Evolutionary conservation across 2,888 invertebrate species (phyloP).

Genomic region (Drosophila cyrtoloma): DNA sequence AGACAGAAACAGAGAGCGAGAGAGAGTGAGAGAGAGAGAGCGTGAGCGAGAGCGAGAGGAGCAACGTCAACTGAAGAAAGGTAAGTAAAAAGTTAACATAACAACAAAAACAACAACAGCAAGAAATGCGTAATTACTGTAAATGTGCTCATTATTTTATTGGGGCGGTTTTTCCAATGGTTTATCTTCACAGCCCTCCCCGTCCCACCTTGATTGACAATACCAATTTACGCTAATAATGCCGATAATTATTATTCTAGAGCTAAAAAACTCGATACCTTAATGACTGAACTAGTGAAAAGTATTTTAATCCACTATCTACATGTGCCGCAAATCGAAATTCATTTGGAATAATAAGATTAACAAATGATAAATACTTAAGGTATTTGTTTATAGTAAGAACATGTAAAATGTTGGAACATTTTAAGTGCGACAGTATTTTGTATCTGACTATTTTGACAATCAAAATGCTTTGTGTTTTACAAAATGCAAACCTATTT

Average conservation of each 20-base stretch:
- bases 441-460: background rate
- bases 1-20: background rate
- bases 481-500: background rate
- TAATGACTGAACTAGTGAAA: background rate
- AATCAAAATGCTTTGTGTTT: background rate
- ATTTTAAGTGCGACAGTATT: background rate
- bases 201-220: constrained; percentile 1
- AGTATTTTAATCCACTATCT: background rate
- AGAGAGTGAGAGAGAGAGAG: background rate
- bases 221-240: constrained; percentile 2
- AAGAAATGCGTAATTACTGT: constrained; percentile 20
- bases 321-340: background rate
- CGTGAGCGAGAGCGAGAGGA: background rate
- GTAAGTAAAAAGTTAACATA: constrained; percentile 38
- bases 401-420: too few species aligned
- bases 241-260: constrained; percentile 7
- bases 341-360: background rate
- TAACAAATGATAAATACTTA: too few species aligned
- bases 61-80: constrained; percentile 25
- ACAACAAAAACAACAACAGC: constrained; percentile 13
- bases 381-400: too few species aligned
- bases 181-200: background rate
- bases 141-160: constrained; percentile 16
- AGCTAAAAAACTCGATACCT: background rate
- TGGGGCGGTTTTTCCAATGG: background rate